phyloP scores from a whole-genome alignment of 2,797 vertebrate genomes.

The Diceros bicornis region DNA sequence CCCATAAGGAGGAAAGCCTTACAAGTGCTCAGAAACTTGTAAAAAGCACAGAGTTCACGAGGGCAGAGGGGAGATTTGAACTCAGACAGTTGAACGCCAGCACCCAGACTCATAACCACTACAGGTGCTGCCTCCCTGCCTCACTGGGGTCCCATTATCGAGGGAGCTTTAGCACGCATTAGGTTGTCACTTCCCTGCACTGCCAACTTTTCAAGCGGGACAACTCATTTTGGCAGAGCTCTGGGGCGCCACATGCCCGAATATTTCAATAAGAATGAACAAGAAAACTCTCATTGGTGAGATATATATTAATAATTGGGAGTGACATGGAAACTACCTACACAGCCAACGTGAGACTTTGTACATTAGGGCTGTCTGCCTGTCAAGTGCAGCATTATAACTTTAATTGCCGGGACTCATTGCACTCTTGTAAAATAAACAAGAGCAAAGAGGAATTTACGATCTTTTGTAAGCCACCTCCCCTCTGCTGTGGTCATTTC shows the following conservation, averaged over 20 bases:
- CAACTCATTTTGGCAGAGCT: slow-evolving; percentile 90
- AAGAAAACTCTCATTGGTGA: slow-evolving; percentile 89
- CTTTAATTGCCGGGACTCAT: slow-evolving; percentile 61
- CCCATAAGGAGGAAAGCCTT: not conserved
- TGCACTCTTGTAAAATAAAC: not conserved
- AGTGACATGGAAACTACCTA: slow-evolving; percentile 86
- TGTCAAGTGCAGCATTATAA: slow-evolving; percentile 62
- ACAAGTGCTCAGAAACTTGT: not conserved
- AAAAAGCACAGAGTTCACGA: not conserved
- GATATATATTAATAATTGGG: slow-evolving; percentile 87
- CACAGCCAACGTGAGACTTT: slow-evolving; percentile 73
- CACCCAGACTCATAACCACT: slow-evolving; percentile 81
- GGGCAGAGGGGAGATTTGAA: not conserved
- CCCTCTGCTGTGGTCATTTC: slow-evolving; percentile 46
- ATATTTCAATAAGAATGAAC: slow-evolving; percentile 86
- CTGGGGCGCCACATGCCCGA: slow-evolving; percentile 89
- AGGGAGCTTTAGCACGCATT: slow-evolving; percentile 90
- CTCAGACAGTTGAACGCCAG: slow-evolving; percentile 60
- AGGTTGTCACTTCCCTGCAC: slow-evolving; percentile 90
- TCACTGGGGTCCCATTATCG: slow-evolving; percentile 88
- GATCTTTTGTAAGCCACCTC: not conserved
- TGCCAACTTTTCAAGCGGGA: slow-evolving; percentile 86
- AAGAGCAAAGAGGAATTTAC: not conserved
- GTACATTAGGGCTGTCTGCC: slow-evolving; percentile 82
- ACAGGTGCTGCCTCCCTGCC: slow-evolving; percentile 78